Evolutionary conservation across 2,113 vertebrate species (phyloP), one percentile per base, ranked within the genome.

Genomic region (Myiagra hebetior): DNA sequence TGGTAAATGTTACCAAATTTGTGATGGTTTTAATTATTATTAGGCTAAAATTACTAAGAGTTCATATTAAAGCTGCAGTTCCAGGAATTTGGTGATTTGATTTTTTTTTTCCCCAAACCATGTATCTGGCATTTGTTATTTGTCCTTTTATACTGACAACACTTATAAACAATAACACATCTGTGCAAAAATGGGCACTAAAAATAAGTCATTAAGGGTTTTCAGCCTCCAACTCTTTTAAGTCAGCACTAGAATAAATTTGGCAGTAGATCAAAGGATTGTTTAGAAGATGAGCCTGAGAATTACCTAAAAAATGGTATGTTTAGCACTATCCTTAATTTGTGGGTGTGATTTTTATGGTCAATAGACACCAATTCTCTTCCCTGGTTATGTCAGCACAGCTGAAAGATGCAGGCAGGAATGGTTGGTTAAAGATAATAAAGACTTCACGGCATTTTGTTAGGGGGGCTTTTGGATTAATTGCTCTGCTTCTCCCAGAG

Each of bases 61-160:
- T 59, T 91, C 6, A 8, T 49, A 33, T 47, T 63, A 76, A 79
- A 80, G 10, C 52, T 64, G 20, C 33, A 39, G 10, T 50, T 93
- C 39, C 42, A 37, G 27, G 23, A 69, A 74, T 85, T 20, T 30
- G 13, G 21, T 50, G 39, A n/a, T 35, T 26, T 42, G 3, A 6
- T 50, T 42, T 13, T 20, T 19, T 10, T 2, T 20, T 3, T 0
- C 11, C 41, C 21, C 18, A 35, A 49, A 41, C 7, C 8, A 11
- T 4, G 4, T 64, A 4, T 63, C 44, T 91, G 81, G 35, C 7
- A 35, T 56, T 85, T 80, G 4, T 69, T 39, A 37, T 19, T 90
- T 77, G 37, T 85, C 47, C 52, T 89, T 91, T 89, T 79, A 42
- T 23, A 35, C 55, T 74, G 80, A 68, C 67, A 52, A 0, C 11